Conservation (phyloP, 1,140 invertebrate genomes). For the Megalopta genalis region DNA sequence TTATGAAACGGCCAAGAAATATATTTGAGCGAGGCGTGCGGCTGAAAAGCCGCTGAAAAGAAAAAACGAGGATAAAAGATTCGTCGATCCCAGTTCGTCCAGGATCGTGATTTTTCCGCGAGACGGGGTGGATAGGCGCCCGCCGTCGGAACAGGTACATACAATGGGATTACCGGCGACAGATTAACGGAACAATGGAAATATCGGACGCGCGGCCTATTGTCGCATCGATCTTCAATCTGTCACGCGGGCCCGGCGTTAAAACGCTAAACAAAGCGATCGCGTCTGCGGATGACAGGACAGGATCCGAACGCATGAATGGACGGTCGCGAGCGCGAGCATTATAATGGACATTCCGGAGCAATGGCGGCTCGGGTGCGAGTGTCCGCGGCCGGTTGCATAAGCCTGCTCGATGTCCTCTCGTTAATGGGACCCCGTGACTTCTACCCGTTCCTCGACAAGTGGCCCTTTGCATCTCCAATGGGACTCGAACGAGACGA, state of each 20-base stretch:
- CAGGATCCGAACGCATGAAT: conserved; percentile 34
- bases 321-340: not conserved
- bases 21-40: too few relatives aligned
- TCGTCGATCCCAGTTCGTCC: too few relatives aligned
- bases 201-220: conserved; percentile 26
- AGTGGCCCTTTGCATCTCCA: not conserved
- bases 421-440: not conserved
- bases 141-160: not conserved
- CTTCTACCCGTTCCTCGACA: not conserved
- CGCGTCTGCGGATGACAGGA: conserved; percentile 35
- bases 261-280: conserved; percentile 43
- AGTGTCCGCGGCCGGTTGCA: not conserved
- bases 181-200: conserved; percentile 15
- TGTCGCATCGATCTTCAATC: conserved; percentile 27
- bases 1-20: too few relatives aligned
- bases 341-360: conserved; percentile 4
- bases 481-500: not conserved
- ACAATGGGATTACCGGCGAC: conserved; percentile 9
- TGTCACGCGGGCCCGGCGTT: conserved; percentile 4
- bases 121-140: not conserved
- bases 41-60: too few relatives aligned
- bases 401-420: conserved; percentile 1
- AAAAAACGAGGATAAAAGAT: too few relatives aligned
- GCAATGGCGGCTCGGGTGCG: not conserved
- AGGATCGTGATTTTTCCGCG: too few relatives aligned